Conservation (phyloP, 2,797 vertebrate genomes). For the Acanthopagrus latus region DNA sequence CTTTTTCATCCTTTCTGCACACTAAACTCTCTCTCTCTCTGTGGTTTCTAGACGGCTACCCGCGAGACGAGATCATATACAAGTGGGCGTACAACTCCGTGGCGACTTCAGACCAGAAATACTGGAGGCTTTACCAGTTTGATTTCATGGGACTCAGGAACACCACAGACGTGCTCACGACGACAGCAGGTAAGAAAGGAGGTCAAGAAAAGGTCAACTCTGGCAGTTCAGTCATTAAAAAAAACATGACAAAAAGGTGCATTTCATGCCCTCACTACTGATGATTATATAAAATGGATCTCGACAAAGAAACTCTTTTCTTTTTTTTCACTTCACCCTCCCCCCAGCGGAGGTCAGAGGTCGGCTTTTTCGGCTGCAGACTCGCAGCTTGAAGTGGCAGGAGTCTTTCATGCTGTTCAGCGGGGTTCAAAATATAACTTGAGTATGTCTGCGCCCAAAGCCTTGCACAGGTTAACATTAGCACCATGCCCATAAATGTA, state of each 20-base stretch:
- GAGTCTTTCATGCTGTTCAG: neutral
- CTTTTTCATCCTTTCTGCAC: neutral
- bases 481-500: slow-evolving; percentile 48
- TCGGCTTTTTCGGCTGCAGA: neutral
- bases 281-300: neutral
- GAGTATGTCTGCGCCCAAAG: neutral
- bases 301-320: neutral
- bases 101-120: slow-evolving; percentile 95
- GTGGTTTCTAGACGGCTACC: slow-evolving; percentile 92
- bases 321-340: neutral
- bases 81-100: slow-evolving; percentile 96
- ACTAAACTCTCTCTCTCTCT: neutral
- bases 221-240: neutral
- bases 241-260: neutral
- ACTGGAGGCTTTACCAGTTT: slow-evolving; percentile 98
- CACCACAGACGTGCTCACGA: slow-evolving; percentile 91
- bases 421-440: neutral
- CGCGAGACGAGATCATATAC: slow-evolving; percentile 96
- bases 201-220: neutral
- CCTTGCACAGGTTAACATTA: slow-evolving; percentile 46
- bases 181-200: slow-evolving; percentile 89
- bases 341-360: neutral
- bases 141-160: slow-evolving; percentile 98
- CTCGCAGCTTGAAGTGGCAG: neutral
- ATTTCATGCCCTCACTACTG: neutral